Conservation (phyloP, 2,888 invertebrate species). For the Dermolepida albohirtum region DNA sequence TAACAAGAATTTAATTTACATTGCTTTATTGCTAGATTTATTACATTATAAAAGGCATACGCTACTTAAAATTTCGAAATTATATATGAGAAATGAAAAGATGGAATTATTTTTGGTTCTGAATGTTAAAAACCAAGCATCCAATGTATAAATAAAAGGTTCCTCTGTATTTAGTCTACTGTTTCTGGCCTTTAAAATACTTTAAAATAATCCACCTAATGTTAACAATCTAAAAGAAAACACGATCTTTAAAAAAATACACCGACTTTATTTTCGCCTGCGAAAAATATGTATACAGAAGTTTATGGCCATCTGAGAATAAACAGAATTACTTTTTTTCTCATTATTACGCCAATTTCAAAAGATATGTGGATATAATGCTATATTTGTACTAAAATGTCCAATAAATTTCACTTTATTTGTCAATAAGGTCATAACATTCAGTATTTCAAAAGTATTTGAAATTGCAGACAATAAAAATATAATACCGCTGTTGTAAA, state of each 20-base stretch:
- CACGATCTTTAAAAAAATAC: slow-evolving; percentile 1
- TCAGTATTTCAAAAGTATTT: background rate
- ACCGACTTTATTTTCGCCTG: background rate
- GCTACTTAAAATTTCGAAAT: too few relatives aligned
- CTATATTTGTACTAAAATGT: slow-evolving; percentile 9
- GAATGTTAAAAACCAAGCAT: background rate
- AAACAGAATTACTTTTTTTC: slow-evolving; percentile 8
- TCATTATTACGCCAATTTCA: background rate
- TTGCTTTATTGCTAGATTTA: too few relatives aligned
- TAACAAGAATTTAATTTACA: too few relatives aligned
- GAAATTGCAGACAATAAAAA: background rate
- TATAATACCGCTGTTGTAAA: too few relatives aligned
- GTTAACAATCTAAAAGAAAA: background rate
- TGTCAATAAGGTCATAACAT: background rate
- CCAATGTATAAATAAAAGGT: background rate
- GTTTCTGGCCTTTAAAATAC: slow-evolving; percentile 5
- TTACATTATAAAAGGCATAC: too few relatives aligned
- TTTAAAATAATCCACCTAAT: background rate
- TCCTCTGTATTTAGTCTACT: slow-evolving; percentile 4
- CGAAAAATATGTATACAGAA: background rate
- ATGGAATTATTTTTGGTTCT: too few relatives aligned
- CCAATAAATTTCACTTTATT: slow-evolving; percentile 6
- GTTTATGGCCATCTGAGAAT: background rate
- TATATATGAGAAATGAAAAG: too few relatives aligned
- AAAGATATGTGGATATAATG: slow-evolving; percentile 2